phyloP scores from a whole-genome alignment of 2,888 invertebrate species.

The Caenorhabditis plicata region DNA sequence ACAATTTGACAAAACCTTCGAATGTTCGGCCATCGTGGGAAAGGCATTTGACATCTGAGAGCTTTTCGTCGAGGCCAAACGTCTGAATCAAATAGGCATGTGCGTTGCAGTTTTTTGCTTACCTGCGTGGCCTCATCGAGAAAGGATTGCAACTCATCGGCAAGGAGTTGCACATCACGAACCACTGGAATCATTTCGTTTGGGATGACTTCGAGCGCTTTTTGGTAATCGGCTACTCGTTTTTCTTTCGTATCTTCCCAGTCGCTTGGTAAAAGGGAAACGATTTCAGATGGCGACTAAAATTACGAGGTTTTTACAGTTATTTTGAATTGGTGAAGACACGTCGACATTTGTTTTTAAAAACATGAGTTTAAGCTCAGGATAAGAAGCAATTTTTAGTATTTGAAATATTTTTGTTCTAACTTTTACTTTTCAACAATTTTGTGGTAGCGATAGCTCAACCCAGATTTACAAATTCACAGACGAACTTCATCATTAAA shows the following conservation, averaged over 20 bases:
- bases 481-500: neutral
- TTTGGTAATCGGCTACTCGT: conserved; percentile 43
- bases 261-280: conserved; percentile 51
- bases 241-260: conserved; percentile 60
- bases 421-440: neutral
- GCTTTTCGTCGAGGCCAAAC: conserved; percentile 15
- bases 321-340: neutral
- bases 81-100: conserved; percentile 13
- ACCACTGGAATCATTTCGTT: conserved; percentile 53
- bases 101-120: neutral
- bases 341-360: too few species aligned
- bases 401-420: too few species aligned
- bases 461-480: neutral
- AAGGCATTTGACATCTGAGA: conserved; percentile 23
- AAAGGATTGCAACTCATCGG: conserved; percentile 51
- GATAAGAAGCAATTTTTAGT: too few species aligned
- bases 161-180: conserved; percentile 45
- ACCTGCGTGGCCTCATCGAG: conserved; percentile 36
- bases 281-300: conserved; percentile 39
- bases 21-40: conserved; percentile 16
- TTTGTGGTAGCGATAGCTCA: neutral
- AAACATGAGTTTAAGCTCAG: too few species aligned
- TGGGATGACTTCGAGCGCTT: conserved; percentile 52
- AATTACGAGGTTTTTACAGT: neutral
- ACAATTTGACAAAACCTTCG: conserved; percentile 31